Base-by-base conservation (phyloP, 1,140 invertebrate species). In the Drosophila teissieri region DNA sequence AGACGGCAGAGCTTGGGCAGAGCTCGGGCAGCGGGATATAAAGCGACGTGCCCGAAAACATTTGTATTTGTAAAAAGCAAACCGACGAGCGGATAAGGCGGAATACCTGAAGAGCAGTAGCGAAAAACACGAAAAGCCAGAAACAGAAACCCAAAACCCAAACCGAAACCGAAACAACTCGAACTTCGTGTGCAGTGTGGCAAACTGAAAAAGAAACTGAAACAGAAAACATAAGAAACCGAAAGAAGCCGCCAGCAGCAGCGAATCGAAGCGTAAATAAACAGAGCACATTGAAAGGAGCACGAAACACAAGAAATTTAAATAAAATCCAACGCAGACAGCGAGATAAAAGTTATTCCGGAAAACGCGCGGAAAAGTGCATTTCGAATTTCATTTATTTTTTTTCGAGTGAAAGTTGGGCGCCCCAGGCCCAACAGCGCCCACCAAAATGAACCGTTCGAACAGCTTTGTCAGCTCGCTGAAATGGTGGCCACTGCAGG, bases 401-500 rank as follows among this genome's bases (percentile, higher is more conserved):
- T 70, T 45, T 14, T 22, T 31, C 73, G 46, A 78, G 74, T 78
- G 74, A 78, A 78, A 78, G 74, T 78, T 78, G 42, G 74, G 63
- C 54, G 61, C 45, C 46, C 54, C 61, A 78, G 56, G 61, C 60
- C 60, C 72, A 74, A 52, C 17, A 15, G 22, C 56, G 40, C 40
- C 52, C 37, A 78, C 49, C n/a, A n/a, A n/a, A 64, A 92, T 92
- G 84, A 92, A 92, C 82, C 91, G 91, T 63, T 92, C 91, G 36
- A 89, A 91, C 73, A 92, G 91, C 57, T 92, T 92, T 81, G 91
- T 92, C 8, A 92, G 78, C 70, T 83, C 91, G 8, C 53, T 92
- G 34, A 92, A 92, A 61, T 92, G 91, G 91, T 92, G 91, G 91
- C 91, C 91, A 24, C 58, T 92, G 53, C 91, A 92, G 75, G 89